Conservation (phyloP, 1,140 invertebrate genomes). For the Drosophila tropicalis region DNA sequence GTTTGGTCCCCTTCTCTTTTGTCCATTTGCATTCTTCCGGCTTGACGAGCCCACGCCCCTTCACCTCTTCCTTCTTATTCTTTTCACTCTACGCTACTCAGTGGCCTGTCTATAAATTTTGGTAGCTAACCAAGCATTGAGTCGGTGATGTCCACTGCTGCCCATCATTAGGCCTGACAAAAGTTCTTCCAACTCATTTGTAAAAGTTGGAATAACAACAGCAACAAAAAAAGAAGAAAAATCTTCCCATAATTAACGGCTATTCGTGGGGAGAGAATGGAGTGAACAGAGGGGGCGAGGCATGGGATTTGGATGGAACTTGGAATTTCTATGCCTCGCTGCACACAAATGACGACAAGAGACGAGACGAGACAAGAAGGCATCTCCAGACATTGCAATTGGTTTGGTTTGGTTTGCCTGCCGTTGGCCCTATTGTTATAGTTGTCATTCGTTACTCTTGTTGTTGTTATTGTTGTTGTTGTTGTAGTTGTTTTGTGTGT, state of each 20-base stretch:
- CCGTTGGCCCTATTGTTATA: conserved; percentile 65
- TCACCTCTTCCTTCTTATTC: neutral
- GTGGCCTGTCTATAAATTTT: conserved; percentile 48
- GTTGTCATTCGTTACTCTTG: conserved; percentile 49
- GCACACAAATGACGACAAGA: conserved; percentile 69
- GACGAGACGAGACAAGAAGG: conserved; percentile 24
- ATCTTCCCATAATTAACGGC: conserved; percentile 81
- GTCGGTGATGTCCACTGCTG: conserved; percentile 28
- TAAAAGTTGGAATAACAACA: conserved; percentile 36
- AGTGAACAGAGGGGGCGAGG: neutral
- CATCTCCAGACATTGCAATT: conserved; percentile 63
- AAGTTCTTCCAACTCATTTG: conserved; percentile 75
- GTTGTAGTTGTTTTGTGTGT: conserved; percentile 57
- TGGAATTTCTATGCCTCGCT: conserved; percentile 76
- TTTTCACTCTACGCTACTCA: neutral
- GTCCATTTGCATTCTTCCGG: conserved; percentile 68
- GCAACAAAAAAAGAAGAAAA: conserved; percentile 30
- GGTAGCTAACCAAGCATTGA: conserved; percentile 71
- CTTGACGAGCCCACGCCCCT: conserved; percentile 5
- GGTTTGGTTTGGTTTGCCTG: conserved; percentile 40
- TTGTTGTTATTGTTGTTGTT: conserved; percentile 37
- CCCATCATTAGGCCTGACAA: conserved; percentile 79
- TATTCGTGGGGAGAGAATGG: conserved; percentile 6
- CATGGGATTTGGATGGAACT: conserved; percentile 7
- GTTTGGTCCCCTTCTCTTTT: conserved; percentile 11